Conservation (phyloP, 2,113 vertebrate species). For the Verasper variegatus region DNA sequence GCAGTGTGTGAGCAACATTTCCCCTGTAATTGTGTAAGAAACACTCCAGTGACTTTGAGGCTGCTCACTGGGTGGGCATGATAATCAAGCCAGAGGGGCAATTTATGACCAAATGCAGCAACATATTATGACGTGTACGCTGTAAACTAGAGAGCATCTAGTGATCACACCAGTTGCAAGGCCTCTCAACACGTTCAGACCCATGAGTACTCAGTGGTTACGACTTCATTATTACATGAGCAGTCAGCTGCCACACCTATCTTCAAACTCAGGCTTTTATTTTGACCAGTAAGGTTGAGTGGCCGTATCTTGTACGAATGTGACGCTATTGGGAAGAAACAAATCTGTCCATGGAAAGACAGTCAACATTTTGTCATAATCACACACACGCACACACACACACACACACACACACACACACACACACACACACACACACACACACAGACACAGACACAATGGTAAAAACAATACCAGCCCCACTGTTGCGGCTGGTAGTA, state of each 20-base stretch:
- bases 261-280: not conserved
- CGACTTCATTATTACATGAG: not conserved
- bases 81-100: conserved; percentile 40
- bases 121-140: not conserved
- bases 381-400: not conserved
- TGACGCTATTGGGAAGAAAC: not conserved
- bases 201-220: not conserved
- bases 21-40: conserved; percentile 11
- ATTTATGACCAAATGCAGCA: conserved; percentile 18
- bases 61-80: conserved; percentile 32
- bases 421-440: not conserved
- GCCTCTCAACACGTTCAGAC: not conserved
- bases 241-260: not conserved
- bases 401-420: not conserved
- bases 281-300: not conserved
- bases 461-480: not conserved
- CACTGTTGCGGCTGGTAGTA: not conserved
- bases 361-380: not conserved
- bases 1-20: conserved; percentile 18
- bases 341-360: not conserved
- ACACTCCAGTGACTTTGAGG: conserved; percentile 11
- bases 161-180: not conserved
- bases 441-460: not conserved
- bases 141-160: not conserved
- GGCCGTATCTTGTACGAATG: not conserved